Conservation (phyloP, 2,797 vertebrate genomes). For the Melanogrammus aeglefinus region DNA sequence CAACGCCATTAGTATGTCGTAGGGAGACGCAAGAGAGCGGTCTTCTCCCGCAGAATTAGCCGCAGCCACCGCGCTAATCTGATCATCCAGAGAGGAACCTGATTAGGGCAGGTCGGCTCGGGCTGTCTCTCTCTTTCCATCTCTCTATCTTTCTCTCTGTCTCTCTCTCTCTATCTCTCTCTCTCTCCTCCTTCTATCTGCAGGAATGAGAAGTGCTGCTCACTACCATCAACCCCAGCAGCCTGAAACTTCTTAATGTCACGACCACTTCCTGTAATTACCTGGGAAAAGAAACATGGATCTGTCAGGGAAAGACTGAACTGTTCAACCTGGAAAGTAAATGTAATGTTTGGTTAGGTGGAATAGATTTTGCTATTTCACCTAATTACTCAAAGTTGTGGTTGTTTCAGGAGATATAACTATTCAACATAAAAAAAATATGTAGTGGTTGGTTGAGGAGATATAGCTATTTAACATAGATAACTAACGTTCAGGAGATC, state of each 20-base stretch:
- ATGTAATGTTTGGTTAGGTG: neutral
- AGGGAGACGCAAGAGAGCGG: slow-evolving; percentile 48
- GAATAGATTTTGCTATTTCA: too few relatives aligned
- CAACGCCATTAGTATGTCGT: slow-evolving; percentile 61
- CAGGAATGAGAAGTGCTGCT: slow-evolving; percentile 47
- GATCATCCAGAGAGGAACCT: slow-evolving; percentile 63
- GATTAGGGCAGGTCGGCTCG: slow-evolving; percentile 58
- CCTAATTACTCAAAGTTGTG: too few relatives aligned
- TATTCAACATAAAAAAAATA: too few relatives aligned
- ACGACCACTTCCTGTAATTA: slow-evolving; percentile 12
- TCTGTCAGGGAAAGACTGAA: slow-evolving; percentile 21
- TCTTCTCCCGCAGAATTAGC: slow-evolving; percentile 65
- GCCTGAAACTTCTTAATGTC: slow-evolving; percentile 29
- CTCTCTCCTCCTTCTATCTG: slow-evolving; percentile 34
- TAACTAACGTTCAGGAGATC: neutral
- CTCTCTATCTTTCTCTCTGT: slow-evolving; percentile 50
- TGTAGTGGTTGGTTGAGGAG: neutral
- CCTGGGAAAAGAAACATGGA: neutral
- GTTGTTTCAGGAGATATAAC: too few relatives aligned
- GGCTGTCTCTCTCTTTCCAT: slow-evolving; percentile 32
- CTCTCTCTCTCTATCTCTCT: slow-evolving; percentile 42
- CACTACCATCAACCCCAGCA: slow-evolving; percentile 19
- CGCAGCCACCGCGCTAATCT: slow-evolving; percentile 58
- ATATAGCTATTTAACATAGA: neutral
- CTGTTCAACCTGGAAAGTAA: neutral